Base-by-base conservation (phyloP, 53 echinoderm and acorn worm species). In the Arbacia lixula region DNA sequence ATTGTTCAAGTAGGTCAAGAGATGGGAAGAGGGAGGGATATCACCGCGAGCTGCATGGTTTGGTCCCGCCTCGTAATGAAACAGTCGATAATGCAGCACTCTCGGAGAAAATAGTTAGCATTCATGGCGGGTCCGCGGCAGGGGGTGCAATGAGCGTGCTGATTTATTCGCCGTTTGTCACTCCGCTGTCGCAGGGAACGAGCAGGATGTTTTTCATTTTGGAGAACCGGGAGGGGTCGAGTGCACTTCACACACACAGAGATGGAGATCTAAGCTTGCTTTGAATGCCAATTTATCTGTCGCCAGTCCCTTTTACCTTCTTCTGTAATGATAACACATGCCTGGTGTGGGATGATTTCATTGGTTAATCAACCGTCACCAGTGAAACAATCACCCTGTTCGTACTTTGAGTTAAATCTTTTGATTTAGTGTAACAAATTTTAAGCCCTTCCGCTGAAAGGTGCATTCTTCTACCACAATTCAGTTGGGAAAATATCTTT, bases 161-260 rank as follows among this genome's bases (percentile, higher is more conserved):
- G 77, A 77, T 77, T 77, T 58, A 57, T 42, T 25, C 77, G 28
- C 77, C 58, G 58, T 57, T 77, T 77, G 77, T 77, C 77, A 36
- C 37, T 58, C 36, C 57, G 14, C 33, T 77, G 57, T 39, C 77
- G 58, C 26, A 35, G 21, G 57, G 77, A n/a, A n/a, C 77, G 16
- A 40, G 39, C 35, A 77, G 77, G 77, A 77, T 77, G 77, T 77
- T 77, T 77, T 77, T 58, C 77, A 77, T 77, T 77, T 58, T 35
- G 40, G 12, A 14, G 46, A 46, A 46, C n/a, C n/a, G 43, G 69
- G 25, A 53, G 77, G 77, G 77, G 77, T 77, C 75, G 77, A 36
- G 58, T 28, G 77, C 34, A 75, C 75, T 75, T 75, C 75, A 32
- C 34, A 53, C 74, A 42, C 43, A n/a, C n/a, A n/a, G n/a, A n/a